Conservation (phyloP, 2,888 invertebrate genomes). For the Seladonia tumulorum region DNA sequence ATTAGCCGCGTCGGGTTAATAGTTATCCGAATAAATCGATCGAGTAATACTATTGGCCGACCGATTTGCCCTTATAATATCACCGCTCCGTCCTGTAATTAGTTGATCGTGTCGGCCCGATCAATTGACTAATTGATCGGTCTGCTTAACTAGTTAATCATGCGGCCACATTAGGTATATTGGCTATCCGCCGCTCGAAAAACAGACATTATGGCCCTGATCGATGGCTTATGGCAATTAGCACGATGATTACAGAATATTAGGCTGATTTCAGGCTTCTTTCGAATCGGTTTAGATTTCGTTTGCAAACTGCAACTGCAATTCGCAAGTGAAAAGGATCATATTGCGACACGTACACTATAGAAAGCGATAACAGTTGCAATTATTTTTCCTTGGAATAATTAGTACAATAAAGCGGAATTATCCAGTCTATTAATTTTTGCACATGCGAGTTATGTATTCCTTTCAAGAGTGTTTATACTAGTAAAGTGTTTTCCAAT, state of each 20-base stretch:
- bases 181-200: neutral
- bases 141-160: constrained; percentile 22
- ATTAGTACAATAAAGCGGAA: too few relatives aligned
- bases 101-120: constrained; percentile 35
- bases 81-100: constrained; percentile 38
- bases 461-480: too few relatives aligned
- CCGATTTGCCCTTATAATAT: constrained; percentile 44
- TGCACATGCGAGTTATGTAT: too few relatives aligned
- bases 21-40: constrained; percentile 60
- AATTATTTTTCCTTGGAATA: too few relatives aligned
- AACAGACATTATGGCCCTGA: neutral
- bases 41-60: constrained; percentile 44
- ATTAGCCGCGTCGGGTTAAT: constrained; percentile 52
- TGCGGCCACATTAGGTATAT: neutral
- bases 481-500: too few relatives aligned
- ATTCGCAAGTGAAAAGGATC: neutral
- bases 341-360: too few relatives aligned
- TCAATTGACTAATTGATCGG: constrained; percentile 32
- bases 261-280: neutral
- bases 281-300: neutral
- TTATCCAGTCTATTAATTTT: too few relatives aligned
- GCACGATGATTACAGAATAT: neutral
- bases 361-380: too few relatives aligned
- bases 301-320: neutral
- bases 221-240: neutral